Percentiles rank a stretch among this genome's conserved stretches.
These are phyloP conservation scores for Pheosia tremula DNA, from an alignment of 2,888 invertebrate genomes.

Conservation along the genomic window DNA sequence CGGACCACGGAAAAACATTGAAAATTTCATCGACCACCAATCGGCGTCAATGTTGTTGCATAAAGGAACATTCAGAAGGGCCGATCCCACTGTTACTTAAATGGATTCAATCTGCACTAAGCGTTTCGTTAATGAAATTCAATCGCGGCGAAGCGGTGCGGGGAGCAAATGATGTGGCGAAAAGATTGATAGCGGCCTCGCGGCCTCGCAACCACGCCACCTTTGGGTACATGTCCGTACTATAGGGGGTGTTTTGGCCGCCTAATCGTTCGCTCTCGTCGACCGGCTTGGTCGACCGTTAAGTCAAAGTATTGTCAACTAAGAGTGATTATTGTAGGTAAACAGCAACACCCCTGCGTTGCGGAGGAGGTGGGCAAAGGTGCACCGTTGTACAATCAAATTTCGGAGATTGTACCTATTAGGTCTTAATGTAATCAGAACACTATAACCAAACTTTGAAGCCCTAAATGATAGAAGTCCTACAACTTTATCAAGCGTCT, in stretches of 20 bases:
- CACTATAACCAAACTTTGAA: too few relatives aligned
- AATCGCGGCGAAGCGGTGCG: constrained; percentile 72
- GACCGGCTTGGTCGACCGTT: constrained; percentile 5
- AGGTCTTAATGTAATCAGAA: too few relatives aligned
- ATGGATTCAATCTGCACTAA: constrained; percentile 83
- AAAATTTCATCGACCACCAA: constrained; percentile 45
- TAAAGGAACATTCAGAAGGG: constrained; percentile 56
- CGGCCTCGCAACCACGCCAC: constrained; percentile 34
- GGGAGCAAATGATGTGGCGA: constrained; percentile 83
- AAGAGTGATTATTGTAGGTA: constrained; percentile 5
- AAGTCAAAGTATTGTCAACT: constrained; percentile 3
- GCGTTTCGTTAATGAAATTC: constrained; percentile 84
- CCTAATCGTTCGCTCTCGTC: constrained; percentile 10
- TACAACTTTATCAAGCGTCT: too few relatives aligned
- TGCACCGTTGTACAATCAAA: too few relatives aligned
- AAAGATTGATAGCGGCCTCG: constrained; percentile 77
- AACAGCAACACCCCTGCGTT: neutral
- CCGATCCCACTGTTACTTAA: constrained; percentile 75
- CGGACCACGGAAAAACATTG: constrained; percentile 37
- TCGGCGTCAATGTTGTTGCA: constrained; percentile 46
- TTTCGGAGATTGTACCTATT: too few relatives aligned
- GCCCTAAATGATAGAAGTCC: too few relatives aligned
- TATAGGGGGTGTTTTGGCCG: constrained; percentile 24
- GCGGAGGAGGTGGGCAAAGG: too few relatives aligned
- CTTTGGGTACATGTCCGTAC: constrained; percentile 27